Conservation (phyloP, 2,888 invertebrate genomes). For the Synanthedon vespiformis region DNA sequence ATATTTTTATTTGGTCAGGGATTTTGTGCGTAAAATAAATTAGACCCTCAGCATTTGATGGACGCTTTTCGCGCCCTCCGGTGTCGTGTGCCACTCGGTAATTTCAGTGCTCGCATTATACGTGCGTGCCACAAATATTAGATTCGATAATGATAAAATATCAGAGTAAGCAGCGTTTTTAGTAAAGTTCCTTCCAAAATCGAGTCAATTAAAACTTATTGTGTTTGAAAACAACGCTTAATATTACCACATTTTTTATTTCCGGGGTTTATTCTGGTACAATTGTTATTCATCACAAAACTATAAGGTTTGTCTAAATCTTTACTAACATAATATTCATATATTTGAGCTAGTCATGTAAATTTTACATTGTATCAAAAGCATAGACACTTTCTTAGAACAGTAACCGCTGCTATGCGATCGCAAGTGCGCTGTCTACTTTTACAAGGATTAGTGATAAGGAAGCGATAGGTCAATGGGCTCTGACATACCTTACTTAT, state of each 20-base stretch:
- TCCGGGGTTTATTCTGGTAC: not conserved
- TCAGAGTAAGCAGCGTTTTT: constrained; percentile 1
- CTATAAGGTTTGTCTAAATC: too few relatives aligned
- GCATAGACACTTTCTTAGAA: too few relatives aligned
- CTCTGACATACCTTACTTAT: too few relatives aligned
- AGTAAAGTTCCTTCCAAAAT: not conserved
- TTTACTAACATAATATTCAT: too few relatives aligned
- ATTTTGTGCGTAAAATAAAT: constrained; percentile 10
- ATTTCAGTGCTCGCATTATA: constrained; percentile 19
- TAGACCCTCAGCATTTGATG: constrained; percentile 17
- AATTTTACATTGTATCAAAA: too few relatives aligned
- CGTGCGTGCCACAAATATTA: constrained; percentile 27
- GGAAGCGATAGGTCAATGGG: too few relatives aligned
- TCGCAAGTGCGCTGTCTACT: too few relatives aligned
- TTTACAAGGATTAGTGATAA: too few relatives aligned
- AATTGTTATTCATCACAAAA: too few relatives aligned
- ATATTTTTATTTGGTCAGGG: too few relatives aligned
- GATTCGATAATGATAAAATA: constrained; percentile 25
- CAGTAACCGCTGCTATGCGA: too few relatives aligned
- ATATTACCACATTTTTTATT: not conserved
- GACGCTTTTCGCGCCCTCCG: constrained; percentile 20
- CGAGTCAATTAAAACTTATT: not conserved
- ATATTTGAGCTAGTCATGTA: too few relatives aligned
- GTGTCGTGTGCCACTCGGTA: constrained; percentile 21
- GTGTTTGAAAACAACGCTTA: not conserved